Base-by-base conservation (phyloP, 2,888 invertebrate species). In the Leptopilina myrica region DNA sequence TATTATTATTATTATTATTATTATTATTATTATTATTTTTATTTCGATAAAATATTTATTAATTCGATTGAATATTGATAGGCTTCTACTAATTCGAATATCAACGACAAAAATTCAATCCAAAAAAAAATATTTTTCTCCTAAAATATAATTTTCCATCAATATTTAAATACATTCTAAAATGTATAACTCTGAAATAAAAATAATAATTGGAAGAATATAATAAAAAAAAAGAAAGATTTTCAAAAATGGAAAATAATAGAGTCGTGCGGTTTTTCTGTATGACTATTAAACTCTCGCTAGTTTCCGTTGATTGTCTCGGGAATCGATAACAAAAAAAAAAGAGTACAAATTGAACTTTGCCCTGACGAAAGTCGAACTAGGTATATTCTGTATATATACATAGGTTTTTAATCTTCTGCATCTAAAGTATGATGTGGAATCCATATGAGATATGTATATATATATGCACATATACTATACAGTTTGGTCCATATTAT, bases 341-440 rank as follows among this genome's bases (percentile, higher is more conserved):
- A 33, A 46, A 46, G 20, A 12, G 12, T 20, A 1, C 20, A 20
- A 9, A 67, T 49, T 67, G 67, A 67, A 67, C 67, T 67, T 12
- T 49, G 67, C 46, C n/a, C 12, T 49, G 43, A 67, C 49, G 49
- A 49, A 67, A 46, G 67, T 67, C 67, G n/a, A 67, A 46, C 20
- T 46, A 49, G 67, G 67, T 67, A 43, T 43, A 20, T 20, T 20
- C 33, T 33, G 33, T 33, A 33, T 33, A 33, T 33, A 3, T 33
- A 33, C 33, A 33, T 33, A 33, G 33, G 49, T 11, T 67, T 49
- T 67, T 49, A 62, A 67, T 49, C 49, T 67, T 15, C 46, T 49
- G 12, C 49, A 67, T 67, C 67, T 67, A 49, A 67, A 67, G 64
- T 64, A 26, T 67, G 66, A 46, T 67, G n/a, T 1, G 33, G 46